Percentiles rank a stretch among this genome's conserved stretches.
Evolutionary conservation across 2,888 invertebrate genomes (phyloP).

Genomic region (Mesorhabditis belari): DNA sequence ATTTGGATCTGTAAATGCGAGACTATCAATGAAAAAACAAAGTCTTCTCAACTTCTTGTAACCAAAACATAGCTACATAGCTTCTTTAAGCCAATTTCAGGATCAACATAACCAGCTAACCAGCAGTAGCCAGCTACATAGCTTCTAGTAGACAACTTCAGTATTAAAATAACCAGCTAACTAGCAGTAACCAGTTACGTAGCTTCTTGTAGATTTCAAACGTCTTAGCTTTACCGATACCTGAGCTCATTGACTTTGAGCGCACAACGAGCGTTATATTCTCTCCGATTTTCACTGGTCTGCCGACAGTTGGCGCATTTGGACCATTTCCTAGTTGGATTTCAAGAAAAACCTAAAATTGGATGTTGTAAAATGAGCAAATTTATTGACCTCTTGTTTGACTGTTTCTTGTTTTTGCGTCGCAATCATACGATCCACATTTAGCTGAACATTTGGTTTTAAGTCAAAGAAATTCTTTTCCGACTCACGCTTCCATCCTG

Average conservation of each 20-base stretch:
- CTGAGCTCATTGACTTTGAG: not conserved
- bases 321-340: conserved; percentile 47
- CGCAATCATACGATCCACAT: conserved; percentile 3
- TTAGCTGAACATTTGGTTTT: not conserved
- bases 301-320: conserved; percentile 29
- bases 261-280: conserved; percentile 44
- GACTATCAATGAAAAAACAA: not conserved
- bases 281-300: conserved; percentile 48
- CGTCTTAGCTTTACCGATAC: no score
- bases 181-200: no score
- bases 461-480: no score
- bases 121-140: no score
- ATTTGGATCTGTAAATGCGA: conserved; percentile 24
- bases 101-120: no score
- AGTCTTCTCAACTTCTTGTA: no score
- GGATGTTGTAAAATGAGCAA: not conserved
- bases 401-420: conserved; percentile 4
- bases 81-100: no score
- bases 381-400: conserved; percentile 3
- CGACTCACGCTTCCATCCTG: no score
- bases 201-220: no score
- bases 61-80: no score
- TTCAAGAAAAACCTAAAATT: conserved; percentile 33
- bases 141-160: no score
- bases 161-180: no score